phyloP scores from a whole-genome alignment of 2,797 vertebrate genomes.

The Helicolenus hilgendorfi region DNA sequence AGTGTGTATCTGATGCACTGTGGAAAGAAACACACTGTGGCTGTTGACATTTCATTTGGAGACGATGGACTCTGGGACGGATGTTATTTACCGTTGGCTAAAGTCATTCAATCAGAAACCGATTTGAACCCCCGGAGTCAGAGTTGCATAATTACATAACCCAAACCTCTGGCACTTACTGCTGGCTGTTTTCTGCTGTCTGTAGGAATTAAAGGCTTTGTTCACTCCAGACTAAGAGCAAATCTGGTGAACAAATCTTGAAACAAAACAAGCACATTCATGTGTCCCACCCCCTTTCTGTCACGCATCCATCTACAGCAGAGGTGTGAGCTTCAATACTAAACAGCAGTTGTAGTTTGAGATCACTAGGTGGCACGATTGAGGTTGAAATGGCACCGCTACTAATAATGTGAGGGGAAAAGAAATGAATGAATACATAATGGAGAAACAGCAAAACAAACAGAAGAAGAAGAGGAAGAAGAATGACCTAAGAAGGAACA shows the following conservation, averaged over 20 bases:
- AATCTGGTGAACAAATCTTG: not conserved
- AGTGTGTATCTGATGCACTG: not conserved
- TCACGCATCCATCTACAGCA: not conserved
- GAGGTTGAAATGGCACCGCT: not conserved
- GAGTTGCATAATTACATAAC: not conserved
- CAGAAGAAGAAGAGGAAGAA: too few relatives aligned
- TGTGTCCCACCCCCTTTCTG: not conserved
- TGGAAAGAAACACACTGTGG: not conserved
- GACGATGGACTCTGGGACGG: not conserved
- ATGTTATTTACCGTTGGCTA: not conserved
- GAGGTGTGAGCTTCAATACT: not conserved
- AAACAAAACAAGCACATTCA: not conserved
- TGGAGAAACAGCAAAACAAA: too few relatives aligned
- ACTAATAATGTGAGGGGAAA: too few relatives aligned
- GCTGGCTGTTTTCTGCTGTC: not conserved
- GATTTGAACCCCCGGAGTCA: not conserved
- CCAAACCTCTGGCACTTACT: not conserved
- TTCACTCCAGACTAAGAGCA: too few relatives aligned
- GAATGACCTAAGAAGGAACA: not conserved
- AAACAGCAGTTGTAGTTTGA: not conserved
- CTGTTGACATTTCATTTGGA: conserved; percentile 1
- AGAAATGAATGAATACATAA: too few relatives aligned
- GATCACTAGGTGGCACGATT: conserved; percentile 22
- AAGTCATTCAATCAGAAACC: not conserved
- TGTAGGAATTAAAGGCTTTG: not conserved